phyloP scores from a whole-genome alignment of 2,888 invertebrate species.

The Antheraea yamamai region DNA sequence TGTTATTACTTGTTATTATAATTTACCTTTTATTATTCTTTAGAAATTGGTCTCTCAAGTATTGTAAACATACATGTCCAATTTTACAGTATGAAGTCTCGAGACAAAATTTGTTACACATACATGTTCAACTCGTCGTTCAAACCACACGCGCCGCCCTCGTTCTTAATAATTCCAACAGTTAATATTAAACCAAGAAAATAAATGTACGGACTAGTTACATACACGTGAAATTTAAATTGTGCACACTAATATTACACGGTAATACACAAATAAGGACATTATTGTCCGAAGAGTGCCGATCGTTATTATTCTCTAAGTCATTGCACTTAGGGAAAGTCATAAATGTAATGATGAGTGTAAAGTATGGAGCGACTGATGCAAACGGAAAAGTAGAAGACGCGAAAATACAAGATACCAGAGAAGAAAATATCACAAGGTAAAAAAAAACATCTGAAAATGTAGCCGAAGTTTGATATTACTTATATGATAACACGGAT shows the following conservation, averaged over 20 bases:
- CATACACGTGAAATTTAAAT: slow-evolving; percentile 40
- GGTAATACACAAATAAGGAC: slow-evolving; percentile 14
- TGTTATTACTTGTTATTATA: not conserved
- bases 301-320: slow-evolving; percentile 12
- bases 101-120: slow-evolving; percentile 53
- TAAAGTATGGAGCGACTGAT: slow-evolving; percentile 69
- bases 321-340: slow-evolving; percentile 18
- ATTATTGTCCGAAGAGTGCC: slow-evolving; percentile 14
- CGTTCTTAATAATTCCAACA: slow-evolving; percentile 32
- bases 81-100: slow-evolving; percentile 27
- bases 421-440: slow-evolving; percentile 59
- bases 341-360: slow-evolving; percentile 51
- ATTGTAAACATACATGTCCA: slow-evolving; percentile 22
- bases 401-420: slow-evolving; percentile 46
- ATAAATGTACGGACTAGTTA: slow-evolving; percentile 34
- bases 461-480: slow-evolving; percentile 30
- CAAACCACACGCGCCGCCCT: slow-evolving; percentile 59
- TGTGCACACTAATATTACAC: slow-evolving; percentile 6
- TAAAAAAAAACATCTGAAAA: slow-evolving; percentile 36
- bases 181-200: slow-evolving; percentile 30
- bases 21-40: not conserved
- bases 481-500: slow-evolving; percentile 37
- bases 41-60: not conserved
- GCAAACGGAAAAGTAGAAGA: slow-evolving; percentile 51
- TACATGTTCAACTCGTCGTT: slow-evolving; percentile 59